Percentiles rank a stretch among this genome's conserved stretches.
These are phyloP conservation scores for Nomada lathburiana DNA, from an alignment of 2,888 invertebrate genomes.

Conservation along the genomic window DNA sequence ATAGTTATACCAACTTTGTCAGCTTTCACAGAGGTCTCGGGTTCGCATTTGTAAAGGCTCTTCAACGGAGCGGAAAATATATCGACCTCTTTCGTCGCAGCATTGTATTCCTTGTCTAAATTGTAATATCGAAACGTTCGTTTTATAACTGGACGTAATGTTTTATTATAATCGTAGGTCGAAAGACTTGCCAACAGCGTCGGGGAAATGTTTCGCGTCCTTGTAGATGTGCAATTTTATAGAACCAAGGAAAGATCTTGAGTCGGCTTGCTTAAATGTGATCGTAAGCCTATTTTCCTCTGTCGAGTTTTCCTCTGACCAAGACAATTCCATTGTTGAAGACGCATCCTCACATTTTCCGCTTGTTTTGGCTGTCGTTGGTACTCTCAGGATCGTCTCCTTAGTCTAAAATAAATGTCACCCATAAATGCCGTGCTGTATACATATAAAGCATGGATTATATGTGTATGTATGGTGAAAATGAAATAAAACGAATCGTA, in stretches of 20 bases:
- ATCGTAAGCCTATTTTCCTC: background rate
- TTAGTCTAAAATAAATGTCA: background rate
- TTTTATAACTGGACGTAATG: background rate
- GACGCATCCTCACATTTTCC: accelerated
- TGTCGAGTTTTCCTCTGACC: background rate
- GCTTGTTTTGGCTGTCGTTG: accelerated
- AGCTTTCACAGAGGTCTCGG: constrained; percentile 35
- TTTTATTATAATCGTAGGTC: background rate
- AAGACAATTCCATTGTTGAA: background rate
- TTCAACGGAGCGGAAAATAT: constrained; percentile 12
- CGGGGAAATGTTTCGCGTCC: background rate
- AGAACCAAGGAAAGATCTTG: background rate
- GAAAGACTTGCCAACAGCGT: background rate
- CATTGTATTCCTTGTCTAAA: background rate
- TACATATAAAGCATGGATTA: too few species aligned
- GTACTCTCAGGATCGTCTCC: background rate
- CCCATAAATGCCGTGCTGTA: too few species aligned
- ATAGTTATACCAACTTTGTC: constrained; percentile 54
- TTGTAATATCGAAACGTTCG: background rate
- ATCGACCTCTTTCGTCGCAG: accelerated
- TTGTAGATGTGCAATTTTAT: background rate
- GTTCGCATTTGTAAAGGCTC: constrained; percentile 49
- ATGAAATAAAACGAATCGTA: background rate
- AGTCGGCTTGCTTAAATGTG: background rate
- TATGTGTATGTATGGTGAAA: background rate